Base-by-base conservation (phyloP, 2,797 vertebrate genomes). In the Manis pentadactyla region DNA sequence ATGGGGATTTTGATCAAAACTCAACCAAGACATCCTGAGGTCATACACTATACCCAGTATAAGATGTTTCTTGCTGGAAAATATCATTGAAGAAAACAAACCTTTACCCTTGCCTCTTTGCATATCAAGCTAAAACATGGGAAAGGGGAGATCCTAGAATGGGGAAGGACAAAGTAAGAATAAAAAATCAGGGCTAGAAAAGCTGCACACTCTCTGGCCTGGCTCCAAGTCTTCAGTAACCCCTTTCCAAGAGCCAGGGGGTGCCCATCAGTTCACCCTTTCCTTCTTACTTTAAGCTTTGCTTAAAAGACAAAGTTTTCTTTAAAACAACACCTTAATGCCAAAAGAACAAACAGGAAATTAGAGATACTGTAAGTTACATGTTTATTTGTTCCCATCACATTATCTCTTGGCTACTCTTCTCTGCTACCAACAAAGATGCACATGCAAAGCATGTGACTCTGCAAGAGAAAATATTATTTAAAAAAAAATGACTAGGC, bases 351-450 rank as follows among this genome's bases (percentile, higher is more conserved):
- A 2, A 5, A 2, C 21, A 31, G 21, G 10, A 69, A 42, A 8
- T 6, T 13, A 71, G 34, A 57, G 12, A 34, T 6, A 1, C 66
- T 23, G 0, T 7, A 10, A 15, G 2, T 37, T 31, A 13, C 6
- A 8, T 9, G 14, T 46, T 69, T 37, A 14, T 59, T 39, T 68
- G n/a, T 68, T 73, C 19, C 27, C 64, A 19, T 25, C 37, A 57
- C 39, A 31, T 23, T 31, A 1, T 42, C n/a, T 37, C n/a, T 51
- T 66, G 15, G 42, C 37, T 31, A 31, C 42, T 90, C 59, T 82
- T 34, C n/a, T 59, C 29, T 88, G n/a, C n/a, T 68, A 31, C 55
- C 55, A 55, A 69, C 39, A 21, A 64, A 96, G 34, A 75, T 18
- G 23, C 63, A 25, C 6, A 14, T 75, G 18, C 39, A 83, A 37